Evolutionary conservation across 2,113 vertebrate genomes (phyloP).

Genomic region (Etia nguti): DNA sequence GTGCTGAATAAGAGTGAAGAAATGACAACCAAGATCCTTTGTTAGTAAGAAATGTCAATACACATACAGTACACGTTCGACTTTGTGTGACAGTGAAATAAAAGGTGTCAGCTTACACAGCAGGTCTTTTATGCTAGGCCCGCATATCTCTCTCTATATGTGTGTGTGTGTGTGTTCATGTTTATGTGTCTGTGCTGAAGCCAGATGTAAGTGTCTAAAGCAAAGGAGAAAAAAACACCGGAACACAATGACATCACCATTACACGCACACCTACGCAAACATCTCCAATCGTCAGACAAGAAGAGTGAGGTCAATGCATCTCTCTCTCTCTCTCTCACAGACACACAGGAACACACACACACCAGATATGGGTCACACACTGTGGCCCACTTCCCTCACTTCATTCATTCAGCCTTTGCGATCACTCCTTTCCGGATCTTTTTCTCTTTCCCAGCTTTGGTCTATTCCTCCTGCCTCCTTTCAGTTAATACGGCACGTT

Average conservation of each 20-base stretch:
- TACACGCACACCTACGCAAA: not conserved
- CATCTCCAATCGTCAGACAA: not conserved
- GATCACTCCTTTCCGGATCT: constrained; percentile 8
- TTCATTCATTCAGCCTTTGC: constrained; percentile 9
- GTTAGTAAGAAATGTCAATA: not conserved
- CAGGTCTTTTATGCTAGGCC: not conserved
- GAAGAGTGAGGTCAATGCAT: constrained; percentile 11
- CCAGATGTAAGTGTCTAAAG: not conserved
- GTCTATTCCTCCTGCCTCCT: not conserved
- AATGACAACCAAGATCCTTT: constrained; percentile 5
- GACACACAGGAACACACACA: not conserved
- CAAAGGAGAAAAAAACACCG: constrained; percentile 5
- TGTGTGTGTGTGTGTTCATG: not conserved
- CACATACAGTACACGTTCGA: not conserved
- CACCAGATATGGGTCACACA: constrained; percentile 1
- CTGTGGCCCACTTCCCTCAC: constrained; percentile 12
- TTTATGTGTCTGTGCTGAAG: not conserved
- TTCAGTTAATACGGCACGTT: not conserved
- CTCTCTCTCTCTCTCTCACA: not conserved
- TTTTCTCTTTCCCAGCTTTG: not conserved
- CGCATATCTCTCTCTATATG: rapidly evolving
- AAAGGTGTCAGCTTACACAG: constrained; percentile 15
- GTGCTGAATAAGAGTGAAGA: not conserved
- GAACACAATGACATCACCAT: constrained; percentile 23
- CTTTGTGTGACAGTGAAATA: not conserved